Evolutionary conservation across 2,113 vertebrate genomes (phyloP).

Genomic region (Sciurus niger): DNA sequence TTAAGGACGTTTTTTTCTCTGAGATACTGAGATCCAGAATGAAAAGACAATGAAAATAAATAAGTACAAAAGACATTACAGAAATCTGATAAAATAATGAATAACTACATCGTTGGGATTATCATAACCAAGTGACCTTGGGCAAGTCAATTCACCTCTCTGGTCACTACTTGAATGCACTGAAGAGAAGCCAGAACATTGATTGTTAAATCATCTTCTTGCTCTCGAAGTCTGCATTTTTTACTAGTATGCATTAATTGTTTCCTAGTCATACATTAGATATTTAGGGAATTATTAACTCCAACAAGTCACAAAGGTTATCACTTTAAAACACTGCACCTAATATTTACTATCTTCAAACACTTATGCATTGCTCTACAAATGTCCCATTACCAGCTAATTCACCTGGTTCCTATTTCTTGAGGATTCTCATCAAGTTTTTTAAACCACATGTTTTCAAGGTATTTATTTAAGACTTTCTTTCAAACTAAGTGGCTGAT

Average conservation of each 20-base stretch:
- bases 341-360: conserved; percentile 61
- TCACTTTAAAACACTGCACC: conserved; percentile 73
- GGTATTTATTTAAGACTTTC: conserved; percentile 32
- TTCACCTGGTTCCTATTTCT: conserved; percentile 28
- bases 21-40: conserved; percentile 54
- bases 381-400: conserved; percentile 64
- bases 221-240: conserved; percentile 28
- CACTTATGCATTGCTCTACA: background rate
- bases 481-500: conserved; percentile 35
- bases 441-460: conserved; percentile 62
- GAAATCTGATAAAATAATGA: conserved; percentile 44
- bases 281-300: conserved; percentile 79
- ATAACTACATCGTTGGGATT: background rate
- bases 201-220: background rate
- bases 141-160: conserved; percentile 40
- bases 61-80: conserved; percentile 13
- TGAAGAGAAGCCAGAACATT: conserved; percentile 7
- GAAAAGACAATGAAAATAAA: conserved; percentile 50
- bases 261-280: conserved; percentile 43
- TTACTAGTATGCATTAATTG: conserved; percentile 24
- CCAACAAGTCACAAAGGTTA: conserved; percentile 76
- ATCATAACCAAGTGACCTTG: conserved; percentile 20
- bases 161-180: background rate
- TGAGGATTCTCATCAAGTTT: conserved; percentile 43
- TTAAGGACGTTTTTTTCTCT: conserved; percentile 54